Percentiles rank a stretch among this genome's conserved stretches.
phyloP scores from a whole-genome alignment of 1,140 invertebrate species.

The Ladona fulva region DNA sequence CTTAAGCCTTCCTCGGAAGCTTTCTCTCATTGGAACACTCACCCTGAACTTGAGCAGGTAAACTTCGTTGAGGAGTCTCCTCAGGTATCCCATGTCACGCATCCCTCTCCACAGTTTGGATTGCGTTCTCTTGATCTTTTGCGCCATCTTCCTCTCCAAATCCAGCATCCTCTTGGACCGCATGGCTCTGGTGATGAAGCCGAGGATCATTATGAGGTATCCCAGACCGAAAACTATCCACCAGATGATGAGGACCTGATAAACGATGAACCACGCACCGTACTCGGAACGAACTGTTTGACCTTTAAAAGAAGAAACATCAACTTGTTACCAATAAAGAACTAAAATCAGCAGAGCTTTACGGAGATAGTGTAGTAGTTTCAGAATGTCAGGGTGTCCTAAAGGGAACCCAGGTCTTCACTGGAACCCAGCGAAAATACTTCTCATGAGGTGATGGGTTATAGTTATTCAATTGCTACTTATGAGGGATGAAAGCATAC shows the following conservation, averaged over 20 bases:
- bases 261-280: constrained; percentile 35
- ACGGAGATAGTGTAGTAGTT: no score
- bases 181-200: constrained; percentile 67
- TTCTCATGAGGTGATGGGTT: no score
- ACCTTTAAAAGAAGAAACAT: no score
- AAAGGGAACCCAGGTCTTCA: no score
- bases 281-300: no score
- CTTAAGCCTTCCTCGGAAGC: no score
- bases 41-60: constrained; percentile 70
- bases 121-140: constrained; percentile 61
- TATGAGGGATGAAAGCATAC: no score
- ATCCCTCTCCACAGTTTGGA: constrained; percentile 66
- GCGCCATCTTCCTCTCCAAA: constrained; percentile 64
- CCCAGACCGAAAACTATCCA: constrained; percentile 88
- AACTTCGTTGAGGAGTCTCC: constrained; percentile 65
- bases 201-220: constrained; percentile 84
- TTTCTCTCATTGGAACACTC: constrained; percentile 23
- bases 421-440: no score
- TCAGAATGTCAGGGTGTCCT: no score
- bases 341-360: no score
- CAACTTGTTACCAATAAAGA: no score
- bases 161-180: constrained; percentile 62
- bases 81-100: constrained; percentile 60
- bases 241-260: constrained; percentile 59
- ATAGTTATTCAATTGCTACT: no score